phyloP scores from a whole-genome alignment of 1,140 invertebrate species.

The Drosophila kohkoa region DNA sequence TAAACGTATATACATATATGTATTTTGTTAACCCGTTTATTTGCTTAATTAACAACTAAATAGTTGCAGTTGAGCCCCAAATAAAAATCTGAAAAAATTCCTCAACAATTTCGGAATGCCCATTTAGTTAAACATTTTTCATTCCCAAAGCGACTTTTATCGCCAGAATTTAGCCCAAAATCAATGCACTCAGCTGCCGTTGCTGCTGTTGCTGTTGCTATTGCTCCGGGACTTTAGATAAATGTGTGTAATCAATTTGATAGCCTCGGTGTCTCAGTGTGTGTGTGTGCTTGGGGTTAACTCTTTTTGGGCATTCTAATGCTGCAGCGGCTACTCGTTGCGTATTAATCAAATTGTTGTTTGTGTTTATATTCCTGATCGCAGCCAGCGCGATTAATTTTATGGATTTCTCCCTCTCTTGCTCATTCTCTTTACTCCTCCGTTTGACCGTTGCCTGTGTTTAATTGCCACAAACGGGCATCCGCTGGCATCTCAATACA shows the following conservation, averaged over 20 bases:
- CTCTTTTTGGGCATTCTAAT: conserved; percentile 45
- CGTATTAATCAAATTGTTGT: conserved; percentile 81
- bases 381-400: conserved; percentile 69
- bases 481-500: conserved; percentile 77
- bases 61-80: conserved; percentile 52
- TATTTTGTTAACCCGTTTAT: conserved; percentile 55
- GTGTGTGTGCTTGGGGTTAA: conserved; percentile 25
- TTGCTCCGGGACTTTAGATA: conserved; percentile 55
- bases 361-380: conserved; percentile 49
- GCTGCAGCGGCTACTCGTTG: conserved; percentile 34
- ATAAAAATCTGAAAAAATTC: not conserved
- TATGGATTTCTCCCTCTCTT: conserved; percentile 53
- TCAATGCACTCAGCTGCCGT: conserved; percentile 67
- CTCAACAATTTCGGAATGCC: conserved; percentile 20
- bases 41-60: conserved; percentile 81
- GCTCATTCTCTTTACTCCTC: too few species aligned
- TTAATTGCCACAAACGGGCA: conserved; percentile 72
- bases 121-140: conserved; percentile 61
- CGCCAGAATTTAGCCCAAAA: conserved; percentile 63
- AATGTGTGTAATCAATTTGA: conserved; percentile 82
- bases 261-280: conserved; percentile 44
- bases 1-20: too few species aligned
- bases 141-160: conserved; percentile 69
- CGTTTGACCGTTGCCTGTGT: conserved; percentile 20
- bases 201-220: conserved; percentile 1